A percentile compares a stretch with the other conserved stretches of the same genome.
Evolutionary conservation across 1,140 invertebrate genomes (phyloP).

Genomic region (Orussus abietinus): DNA sequence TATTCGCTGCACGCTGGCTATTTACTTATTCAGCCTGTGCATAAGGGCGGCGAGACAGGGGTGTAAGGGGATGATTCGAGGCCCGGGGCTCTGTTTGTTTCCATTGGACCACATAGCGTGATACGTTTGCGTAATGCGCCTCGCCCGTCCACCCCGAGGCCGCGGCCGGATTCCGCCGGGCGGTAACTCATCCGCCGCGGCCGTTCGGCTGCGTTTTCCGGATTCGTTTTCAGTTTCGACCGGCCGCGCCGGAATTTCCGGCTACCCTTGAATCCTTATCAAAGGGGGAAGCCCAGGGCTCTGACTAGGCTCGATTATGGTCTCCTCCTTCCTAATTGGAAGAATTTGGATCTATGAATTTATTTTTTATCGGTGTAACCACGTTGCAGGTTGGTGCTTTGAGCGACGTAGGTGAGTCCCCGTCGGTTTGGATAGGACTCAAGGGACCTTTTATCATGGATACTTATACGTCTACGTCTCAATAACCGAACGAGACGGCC

Average conservation of each 20-base stretch:
- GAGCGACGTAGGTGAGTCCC: too few species aligned
- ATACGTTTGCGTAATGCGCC: conserved; percentile 53
- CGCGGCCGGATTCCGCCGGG: conserved; percentile 42
- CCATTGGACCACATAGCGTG: conserved; percentile 54
- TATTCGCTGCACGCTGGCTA: conserved; percentile 29
- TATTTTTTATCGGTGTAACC: too few species aligned
- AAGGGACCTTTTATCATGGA: too few species aligned
- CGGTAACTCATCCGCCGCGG: conserved; percentile 45
- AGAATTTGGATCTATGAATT: too few species aligned
- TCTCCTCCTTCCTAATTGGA: too few species aligned
- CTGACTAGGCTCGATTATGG: too few species aligned
- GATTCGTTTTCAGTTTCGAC: conserved; percentile 31
- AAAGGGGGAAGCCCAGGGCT: neutral
- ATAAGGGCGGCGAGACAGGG: conserved; percentile 26
- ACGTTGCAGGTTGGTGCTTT: too few species aligned
- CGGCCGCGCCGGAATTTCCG: too few species aligned
- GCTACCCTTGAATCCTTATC: conserved; percentile 8
- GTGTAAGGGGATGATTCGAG: conserved; percentile 35
- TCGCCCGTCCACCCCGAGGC: conserved; percentile 35
- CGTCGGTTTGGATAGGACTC: too few species aligned
- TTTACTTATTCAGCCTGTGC: conserved; percentile 44
- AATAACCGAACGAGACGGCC: too few species aligned
- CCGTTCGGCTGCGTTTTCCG: conserved; percentile 24
- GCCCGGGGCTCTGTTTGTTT: conserved; percentile 48
- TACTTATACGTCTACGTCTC: too few species aligned